phyloP scores from a whole-genome alignment of 2,113 vertebrate species.

The Seriola aureovittata region DNA sequence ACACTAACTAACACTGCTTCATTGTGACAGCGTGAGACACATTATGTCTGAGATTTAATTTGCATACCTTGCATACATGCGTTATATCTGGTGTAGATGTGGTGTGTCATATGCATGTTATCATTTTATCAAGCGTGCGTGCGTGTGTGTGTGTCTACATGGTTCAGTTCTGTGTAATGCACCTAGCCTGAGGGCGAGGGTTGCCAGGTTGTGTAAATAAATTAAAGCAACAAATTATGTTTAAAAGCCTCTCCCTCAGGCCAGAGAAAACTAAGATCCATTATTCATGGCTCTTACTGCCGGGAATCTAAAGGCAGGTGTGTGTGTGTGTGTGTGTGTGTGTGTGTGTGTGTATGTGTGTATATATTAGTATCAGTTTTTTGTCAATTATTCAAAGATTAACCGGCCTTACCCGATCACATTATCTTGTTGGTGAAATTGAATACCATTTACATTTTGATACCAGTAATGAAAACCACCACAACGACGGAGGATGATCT shows the following conservation, averaged over 20 bases:
- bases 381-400: slow-evolving; percentile 70
- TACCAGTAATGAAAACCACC: slow-evolving; percentile 36
- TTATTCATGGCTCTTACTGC: slow-evolving; percentile 77
- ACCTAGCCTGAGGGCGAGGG: slow-evolving; percentile 62
- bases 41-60: not conserved
- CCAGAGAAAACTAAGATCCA: slow-evolving; percentile 72
- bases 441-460: slow-evolving; percentile 60
- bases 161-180: slow-evolving; percentile 48
- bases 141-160: not conserved
- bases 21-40: slow-evolving; percentile 10
- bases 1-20: not conserved
- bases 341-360: not conserved
- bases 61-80: not conserved
- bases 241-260: slow-evolving; percentile 80
- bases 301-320: slow-evolving; percentile 68
- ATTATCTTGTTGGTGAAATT: slow-evolving; percentile 61
- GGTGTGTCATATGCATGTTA: not conserved
- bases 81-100: slow-evolving; percentile 9
- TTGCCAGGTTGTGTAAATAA: slow-evolving; percentile 82
- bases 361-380: not conserved
- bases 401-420: slow-evolving; percentile 46
- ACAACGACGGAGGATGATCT: slow-evolving; percentile 21
- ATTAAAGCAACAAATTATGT: slow-evolving; percentile 84
- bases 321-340: slow-evolving; percentile 28
- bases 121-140: slow-evolving; percentile 12